These are phyloP conservation scores for Pteropus rufus DNA, from an alignment of 2,797 vertebrate species.

Conservation along the genomic window DNA sequence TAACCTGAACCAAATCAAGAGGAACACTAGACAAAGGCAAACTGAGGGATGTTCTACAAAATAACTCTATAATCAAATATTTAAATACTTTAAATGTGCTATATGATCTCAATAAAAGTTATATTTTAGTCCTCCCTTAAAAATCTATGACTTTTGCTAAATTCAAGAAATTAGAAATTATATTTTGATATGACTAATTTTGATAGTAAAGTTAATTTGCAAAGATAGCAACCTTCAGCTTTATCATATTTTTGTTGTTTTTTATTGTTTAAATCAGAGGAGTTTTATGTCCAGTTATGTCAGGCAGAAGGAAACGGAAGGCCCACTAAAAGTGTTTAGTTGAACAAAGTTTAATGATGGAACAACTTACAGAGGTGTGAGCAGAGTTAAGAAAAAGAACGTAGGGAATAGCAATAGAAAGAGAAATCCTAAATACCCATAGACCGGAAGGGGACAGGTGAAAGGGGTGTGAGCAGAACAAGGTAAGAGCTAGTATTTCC, in stretches of 20 bases:
- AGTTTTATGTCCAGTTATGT: neutral
- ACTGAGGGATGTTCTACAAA: neutral
- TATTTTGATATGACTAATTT: neutral
- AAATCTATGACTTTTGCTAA: neutral
- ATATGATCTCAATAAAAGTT: slow-evolving; percentile 51
- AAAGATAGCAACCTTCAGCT: neutral
- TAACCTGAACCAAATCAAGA: neutral
- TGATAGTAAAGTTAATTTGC: neutral
- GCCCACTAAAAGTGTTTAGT: neutral
- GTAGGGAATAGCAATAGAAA: neutral
- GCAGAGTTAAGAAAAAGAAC: neutral
- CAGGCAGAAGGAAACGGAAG: neutral
- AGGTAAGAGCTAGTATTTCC: neutral
- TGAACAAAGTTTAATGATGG: neutral
- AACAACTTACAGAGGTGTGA: neutral
- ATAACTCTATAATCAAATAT: neutral
- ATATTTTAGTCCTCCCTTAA: neutral
- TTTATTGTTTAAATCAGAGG: neutral
- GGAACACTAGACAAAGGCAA: neutral
- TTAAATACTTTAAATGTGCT: slow-evolving; percentile 22
- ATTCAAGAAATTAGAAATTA: neutral
- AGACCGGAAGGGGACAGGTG: neutral
- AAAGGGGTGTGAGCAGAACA: neutral
- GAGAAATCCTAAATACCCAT: neutral
- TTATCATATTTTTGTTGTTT: neutral